These are phyloP conservation scores for Cylindroiulus punctatus DNA, from an alignment of 2,888 invertebrate species.

Conservation along the genomic window DNA sequence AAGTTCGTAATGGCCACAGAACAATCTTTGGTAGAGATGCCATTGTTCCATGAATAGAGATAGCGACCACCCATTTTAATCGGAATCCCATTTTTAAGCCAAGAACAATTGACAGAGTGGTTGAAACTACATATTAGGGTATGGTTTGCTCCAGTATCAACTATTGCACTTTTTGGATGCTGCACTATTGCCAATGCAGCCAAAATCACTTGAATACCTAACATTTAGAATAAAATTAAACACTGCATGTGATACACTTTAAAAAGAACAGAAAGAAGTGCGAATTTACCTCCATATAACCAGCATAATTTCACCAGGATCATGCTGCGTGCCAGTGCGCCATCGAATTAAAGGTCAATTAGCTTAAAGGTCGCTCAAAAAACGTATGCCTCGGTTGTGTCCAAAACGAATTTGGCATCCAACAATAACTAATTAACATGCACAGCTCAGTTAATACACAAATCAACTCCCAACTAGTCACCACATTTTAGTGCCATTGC, in stretches of 20 bases:
- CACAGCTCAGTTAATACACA: not conserved
- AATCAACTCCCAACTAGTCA: not conserved
- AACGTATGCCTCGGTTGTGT: not conserved
- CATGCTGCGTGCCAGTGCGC: not conserved
- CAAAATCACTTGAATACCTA: not conserved
- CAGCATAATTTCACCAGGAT: not conserved
- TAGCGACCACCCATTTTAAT: not conserved
- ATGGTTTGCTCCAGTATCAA: conserved; percentile 5
- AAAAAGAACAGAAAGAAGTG: not conserved
- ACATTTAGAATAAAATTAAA: not conserved
- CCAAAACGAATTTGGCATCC: not conserved
- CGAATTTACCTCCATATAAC: not conserved
- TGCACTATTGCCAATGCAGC: not conserved
- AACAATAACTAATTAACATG: not conserved
- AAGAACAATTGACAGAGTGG: not conserved
- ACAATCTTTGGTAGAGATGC: not conserved
- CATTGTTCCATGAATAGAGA: not conserved
- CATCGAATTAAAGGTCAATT: not conserved
- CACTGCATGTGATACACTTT: not conserved
- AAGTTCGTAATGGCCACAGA: not conserved
- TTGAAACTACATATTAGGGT: not conserved
- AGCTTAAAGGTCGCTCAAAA: not conserved
- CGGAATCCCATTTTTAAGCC: conserved; percentile 5
- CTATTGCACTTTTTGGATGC: not conserved
- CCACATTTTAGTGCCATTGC: too few species aligned